Percentiles rank a stretch among this genome's conserved stretches.
These are phyloP conservation scores for Trachythela sp. DNA, from an alignment of 64 coral and sea anemone genomes.

Conservation along the genomic window DNA sequence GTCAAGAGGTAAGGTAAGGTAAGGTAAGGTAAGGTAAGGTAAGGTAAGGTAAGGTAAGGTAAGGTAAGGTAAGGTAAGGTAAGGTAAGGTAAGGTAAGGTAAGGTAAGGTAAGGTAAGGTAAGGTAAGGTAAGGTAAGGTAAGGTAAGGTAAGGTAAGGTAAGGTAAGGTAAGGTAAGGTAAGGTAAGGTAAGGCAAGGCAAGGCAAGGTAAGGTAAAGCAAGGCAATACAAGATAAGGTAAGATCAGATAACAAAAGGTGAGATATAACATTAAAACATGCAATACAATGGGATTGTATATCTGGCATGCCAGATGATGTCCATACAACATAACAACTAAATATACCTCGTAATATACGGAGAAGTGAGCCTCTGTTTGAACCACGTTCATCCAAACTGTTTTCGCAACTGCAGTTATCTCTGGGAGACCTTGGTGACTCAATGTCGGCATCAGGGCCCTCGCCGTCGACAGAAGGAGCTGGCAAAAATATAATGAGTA, in stretches of 20 bases:
- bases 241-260: not conserved
- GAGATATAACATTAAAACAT: not conserved
- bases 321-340: too few species aligned
- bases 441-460: not conserved
- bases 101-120: not conserved
- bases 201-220: too few species aligned
- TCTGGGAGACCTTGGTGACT: not conserved
- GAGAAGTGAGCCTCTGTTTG: not conserved
- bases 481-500: not conserved
- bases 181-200: too few species aligned
- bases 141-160: not conserved
- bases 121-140: not conserved
- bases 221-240: too few species aligned
- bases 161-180: not conserved
- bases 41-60: too few species aligned
- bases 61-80: too few species aligned
- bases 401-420: constrained; percentile 7
- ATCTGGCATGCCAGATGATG: too few species aligned
- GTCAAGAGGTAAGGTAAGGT: too few species aligned
- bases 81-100: too few species aligned
- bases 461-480: not conserved
- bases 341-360: not conserved
- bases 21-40: too few species aligned
- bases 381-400: not conserved
- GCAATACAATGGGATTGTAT: not conserved